Conservation (phyloP, 1,140 invertebrate species). For the Saccostrea cuccullata region DNA sequence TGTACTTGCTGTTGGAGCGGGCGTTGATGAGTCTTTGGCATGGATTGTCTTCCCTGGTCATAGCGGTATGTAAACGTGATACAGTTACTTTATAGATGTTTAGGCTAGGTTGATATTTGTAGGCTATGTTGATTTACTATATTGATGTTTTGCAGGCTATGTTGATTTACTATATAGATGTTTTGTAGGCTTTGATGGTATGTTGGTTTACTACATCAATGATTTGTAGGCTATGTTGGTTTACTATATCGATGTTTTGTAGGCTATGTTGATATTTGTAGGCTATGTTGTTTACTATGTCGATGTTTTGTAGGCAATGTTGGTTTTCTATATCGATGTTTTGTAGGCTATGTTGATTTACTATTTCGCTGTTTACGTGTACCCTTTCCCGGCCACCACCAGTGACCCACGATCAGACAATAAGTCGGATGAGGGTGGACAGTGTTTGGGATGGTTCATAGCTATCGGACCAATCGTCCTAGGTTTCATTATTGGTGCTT, state of each 20-base stretch:
- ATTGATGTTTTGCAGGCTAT: slow-evolving; percentile 61
- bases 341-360: slow-evolving; percentile 72
- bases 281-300: not conserved
- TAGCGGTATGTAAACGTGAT: slow-evolving; percentile 66
- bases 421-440: not conserved
- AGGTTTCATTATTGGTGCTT: slow-evolving; percentile 66
- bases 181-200: slow-evolving; percentile 66
- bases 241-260: slow-evolving; percentile 22
- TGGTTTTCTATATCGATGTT: not conserved
- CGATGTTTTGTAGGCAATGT: not conserved
- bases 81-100: not conserved
- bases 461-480: slow-evolving; percentile 64
- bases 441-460: slow-evolving; percentile 68
- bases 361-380: slow-evolving; percentile 72
- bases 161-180: slow-evolving; percentile 71
- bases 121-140: not conserved
- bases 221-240: not conserved
- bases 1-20: slow-evolving; percentile 70
- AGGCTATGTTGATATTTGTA: not conserved
- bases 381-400: slow-evolving; percentile 66
- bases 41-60: slow-evolving; percentile 67
- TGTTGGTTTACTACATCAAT: not conserved
- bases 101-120: not conserved
- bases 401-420: slow-evolving; percentile 69
- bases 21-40: slow-evolving; percentile 74